Evolutionary conservation across 2,797 vertebrate species (phyloP).

Genomic region (Clarias pachynema): DNA sequence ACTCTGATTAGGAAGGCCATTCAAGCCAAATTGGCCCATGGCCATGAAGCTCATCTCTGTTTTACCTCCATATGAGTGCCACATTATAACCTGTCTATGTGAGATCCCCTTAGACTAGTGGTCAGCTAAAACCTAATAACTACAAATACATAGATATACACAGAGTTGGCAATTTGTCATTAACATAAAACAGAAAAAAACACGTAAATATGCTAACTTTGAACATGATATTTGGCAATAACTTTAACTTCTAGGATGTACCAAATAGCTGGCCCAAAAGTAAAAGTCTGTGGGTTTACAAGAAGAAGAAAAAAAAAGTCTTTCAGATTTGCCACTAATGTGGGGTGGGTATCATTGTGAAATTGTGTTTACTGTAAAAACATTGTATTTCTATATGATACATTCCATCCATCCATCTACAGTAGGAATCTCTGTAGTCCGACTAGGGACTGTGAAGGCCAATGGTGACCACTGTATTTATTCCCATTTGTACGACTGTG

Average conservation of each 20-base stretch:
- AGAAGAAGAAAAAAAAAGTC: background rate
- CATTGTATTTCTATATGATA: background rate
- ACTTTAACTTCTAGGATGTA: background rate
- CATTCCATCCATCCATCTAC: background rate
- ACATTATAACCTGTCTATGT: background rate
- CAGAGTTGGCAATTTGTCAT: background rate
- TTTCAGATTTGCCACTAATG: background rate
- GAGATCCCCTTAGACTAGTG: background rate
- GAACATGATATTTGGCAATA: background rate
- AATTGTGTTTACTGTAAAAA: background rate
- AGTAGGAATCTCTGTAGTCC: too few species aligned
- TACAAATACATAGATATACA: background rate
- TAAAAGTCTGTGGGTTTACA: background rate
- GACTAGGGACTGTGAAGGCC: too few species aligned
- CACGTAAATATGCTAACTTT: background rate
- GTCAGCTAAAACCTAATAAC: background rate
- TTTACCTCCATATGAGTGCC: slow-evolving; percentile 19
- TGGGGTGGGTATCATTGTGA: background rate
- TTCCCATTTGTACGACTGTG: too few species aligned
- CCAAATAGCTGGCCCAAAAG: slow-evolving; percentile 4
- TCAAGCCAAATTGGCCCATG: slow-evolving; percentile 16
- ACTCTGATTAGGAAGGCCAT: slow-evolving; percentile 34
- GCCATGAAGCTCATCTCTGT: slow-evolving; percentile 12
- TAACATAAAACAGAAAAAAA: background rate
- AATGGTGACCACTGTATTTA: too few species aligned